Evolutionary conservation across 2,888 invertebrate species (phyloP).

Genomic region (Autographa pulchrina): DNA sequence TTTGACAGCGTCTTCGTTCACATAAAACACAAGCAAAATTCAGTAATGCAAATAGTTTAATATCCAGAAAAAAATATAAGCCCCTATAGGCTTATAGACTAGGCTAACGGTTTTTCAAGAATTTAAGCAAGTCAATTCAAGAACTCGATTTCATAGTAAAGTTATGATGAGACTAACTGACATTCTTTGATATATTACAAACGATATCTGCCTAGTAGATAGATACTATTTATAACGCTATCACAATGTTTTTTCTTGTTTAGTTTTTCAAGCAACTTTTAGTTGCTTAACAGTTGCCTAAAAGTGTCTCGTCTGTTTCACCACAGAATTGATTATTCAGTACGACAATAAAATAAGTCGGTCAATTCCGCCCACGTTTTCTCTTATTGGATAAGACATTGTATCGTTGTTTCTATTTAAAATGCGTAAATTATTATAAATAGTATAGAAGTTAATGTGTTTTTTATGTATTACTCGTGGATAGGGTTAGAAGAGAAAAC

Average conservation of each 20-base stretch:
- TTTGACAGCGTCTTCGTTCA: background rate
- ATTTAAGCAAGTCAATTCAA: too few relatives aligned
- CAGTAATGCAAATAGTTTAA: too few relatives aligned
- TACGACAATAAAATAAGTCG: constrained; percentile 61
- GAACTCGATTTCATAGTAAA: too few relatives aligned
- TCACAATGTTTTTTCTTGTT: too few relatives aligned
- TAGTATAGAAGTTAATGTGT: constrained; percentile 54
- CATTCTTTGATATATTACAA: too few relatives aligned
- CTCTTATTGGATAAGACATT: constrained; percentile 63
- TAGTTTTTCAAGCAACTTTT: constrained; percentile 27
- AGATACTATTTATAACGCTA: too few relatives aligned
- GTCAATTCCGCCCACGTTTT: constrained; percentile 62
- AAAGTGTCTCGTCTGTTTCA: constrained; percentile 41
- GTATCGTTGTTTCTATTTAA: constrained; percentile 52
- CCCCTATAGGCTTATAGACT: too few relatives aligned
- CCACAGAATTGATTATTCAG: constrained; percentile 54
- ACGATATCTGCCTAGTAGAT: too few relatives aligned
- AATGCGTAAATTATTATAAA: constrained; percentile 58
- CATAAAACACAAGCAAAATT: too few relatives aligned
- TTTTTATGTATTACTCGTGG: constrained; percentile 49
- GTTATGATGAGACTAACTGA: too few relatives aligned
- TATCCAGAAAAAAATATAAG: too few relatives aligned
- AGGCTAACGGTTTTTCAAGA: too few relatives aligned
- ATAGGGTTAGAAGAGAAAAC: constrained; percentile 37
- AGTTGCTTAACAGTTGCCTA: constrained; percentile 24